Evolutionary conservation across 1,140 invertebrate genomes (phyloP), one percentile per base, ranked within the genome.

Genomic region (Phenacoccus solenopsis): DNA sequence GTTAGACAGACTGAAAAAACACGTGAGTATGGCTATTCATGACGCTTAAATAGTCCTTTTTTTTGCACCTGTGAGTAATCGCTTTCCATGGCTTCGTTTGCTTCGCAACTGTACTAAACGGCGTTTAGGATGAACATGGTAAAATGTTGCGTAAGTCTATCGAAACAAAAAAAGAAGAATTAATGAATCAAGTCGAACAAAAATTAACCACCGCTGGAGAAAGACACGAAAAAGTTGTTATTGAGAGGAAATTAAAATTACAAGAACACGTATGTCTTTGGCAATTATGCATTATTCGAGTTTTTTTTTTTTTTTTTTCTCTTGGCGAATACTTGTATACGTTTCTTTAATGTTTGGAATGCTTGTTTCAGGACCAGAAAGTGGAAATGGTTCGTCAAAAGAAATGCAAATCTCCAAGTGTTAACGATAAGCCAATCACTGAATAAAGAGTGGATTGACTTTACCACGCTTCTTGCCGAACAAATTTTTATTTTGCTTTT

Each of bases 371-470:
- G 90, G 90, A 93, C 80, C 87, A 86, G 76, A 89, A 89, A 76
- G 89, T 89, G 59, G 89, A 91, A 77, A 80, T 89, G 73, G 90
- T 93, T 71, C 88, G 91, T 75, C 88, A 91, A 80, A 94, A 93
- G 78, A 92, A 91, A 80, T 85, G 85, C 72, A 80, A 82, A 70
- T 74, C 79, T 70, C 75, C 69, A 27, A 77, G 73, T 69, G 73
- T 59, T 7, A 70, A 70, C 49, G 70, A 74, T 71, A 49, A 76
- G 75, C 22, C 81, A 69, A 80, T 82, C 74, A 83, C 82, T 74
- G 82, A 25, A 24, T 64, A 20, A 64, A 25, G 13, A 20, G 5
- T 59, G 4, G 9, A 16, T 64, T 25, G 7, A 64, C 20, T 5
- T 1, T 27, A 64, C 59, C 25, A 49, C 38, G 38, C 38, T 49